Base-by-base conservation (phyloP, 1,140 invertebrate genomes). In the Pectinophora gossypiella region DNA sequence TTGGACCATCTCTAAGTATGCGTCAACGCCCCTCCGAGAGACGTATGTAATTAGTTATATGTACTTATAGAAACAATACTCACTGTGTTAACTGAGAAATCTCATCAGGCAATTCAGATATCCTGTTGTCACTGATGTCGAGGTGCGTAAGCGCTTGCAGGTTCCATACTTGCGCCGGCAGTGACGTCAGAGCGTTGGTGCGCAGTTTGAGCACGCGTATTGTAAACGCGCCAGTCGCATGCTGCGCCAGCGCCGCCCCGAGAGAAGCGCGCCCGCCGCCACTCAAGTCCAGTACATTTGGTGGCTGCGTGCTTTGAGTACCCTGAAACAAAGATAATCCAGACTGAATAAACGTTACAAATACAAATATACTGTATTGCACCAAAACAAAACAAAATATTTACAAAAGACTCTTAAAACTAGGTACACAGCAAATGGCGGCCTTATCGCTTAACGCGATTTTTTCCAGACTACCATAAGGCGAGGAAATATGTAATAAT, bases 61-160 rank as follows among this genome's bases (percentile, higher is more conserved):
- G n/a, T n/a, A n/a, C n/a, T n/a, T n/a, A n/a, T n/a, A 5, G 23
- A 27, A 27, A 27, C 23, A 15, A 22, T 54, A 79, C 92, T 91
- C 86, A 94, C 93, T 91, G 91, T 64, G 88, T 77, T 42, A 94
- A 84, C 45, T 86, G 85, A 59, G 81, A 86, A 62, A 94, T 91
- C 68, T 91, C 91, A 19, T 88, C 71, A 0, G 93, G 92, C 45
- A 94, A 64, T 48, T 89, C 85, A 44, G 87, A 70, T 32, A 94
- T 90, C 56, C 88, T 88, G 68, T 94, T 94, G 70, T 93, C 90
- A 22, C 92, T 92, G n/a, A 94, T 76, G 75, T 94, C 91, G 42
- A 94, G 88, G 35, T 89, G 88, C n/a, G 89, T 90, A 38, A 94
- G 74, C 1, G 89, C 74, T 1, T 76, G 77, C 19, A 94, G 75